Conservation (phyloP, 2,888 invertebrate genomes). For the Leuctra nigra region DNA sequence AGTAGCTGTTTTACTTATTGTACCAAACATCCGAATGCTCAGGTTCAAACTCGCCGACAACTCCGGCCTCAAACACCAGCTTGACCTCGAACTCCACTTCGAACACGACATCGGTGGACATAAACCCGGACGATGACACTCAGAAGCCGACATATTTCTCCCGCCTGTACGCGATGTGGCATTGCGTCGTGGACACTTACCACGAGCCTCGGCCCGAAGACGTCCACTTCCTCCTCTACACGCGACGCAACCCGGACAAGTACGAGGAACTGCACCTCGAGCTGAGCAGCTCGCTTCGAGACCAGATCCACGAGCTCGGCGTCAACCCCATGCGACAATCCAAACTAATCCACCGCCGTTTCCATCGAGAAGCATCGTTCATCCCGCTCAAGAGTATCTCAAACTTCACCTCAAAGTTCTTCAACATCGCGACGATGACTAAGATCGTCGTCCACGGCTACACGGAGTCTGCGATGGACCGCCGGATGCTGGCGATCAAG, state of each 20-base stretch:
- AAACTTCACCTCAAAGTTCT: conserved; percentile 22
- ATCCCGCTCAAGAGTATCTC: conserved; percentile 14
- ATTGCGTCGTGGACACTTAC: conserved; percentile 22
- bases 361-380: not conserved
- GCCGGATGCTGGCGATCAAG: conserved; percentile 26
- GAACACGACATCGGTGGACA: not conserved
- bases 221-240: conserved; percentile 26
- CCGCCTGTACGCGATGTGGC: conserved; percentile 23
- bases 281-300: not conserved
- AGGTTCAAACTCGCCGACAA: not conserved
- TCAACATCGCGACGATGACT: conserved; percentile 17
- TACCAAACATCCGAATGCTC: too few species aligned
- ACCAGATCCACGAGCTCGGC: not conserved
- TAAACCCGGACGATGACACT: not conserved
- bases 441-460: conserved; percentile 27
- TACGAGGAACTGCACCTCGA: conserved; percentile 21
- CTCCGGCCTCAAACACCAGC: not conserved
- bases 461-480: conserved; percentile 23
- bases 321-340: not conserved
- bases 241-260: conserved; percentile 13
- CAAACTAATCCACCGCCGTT: not conserved
- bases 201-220: conserved; percentile 40
- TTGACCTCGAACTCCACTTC: not conserved
- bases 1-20: too few species aligned
- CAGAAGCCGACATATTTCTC: not conserved